These are phyloP conservation scores for Cydia strobilella DNA, from an alignment of 1,140 invertebrate genomes.

Conservation along the genomic window DNA sequence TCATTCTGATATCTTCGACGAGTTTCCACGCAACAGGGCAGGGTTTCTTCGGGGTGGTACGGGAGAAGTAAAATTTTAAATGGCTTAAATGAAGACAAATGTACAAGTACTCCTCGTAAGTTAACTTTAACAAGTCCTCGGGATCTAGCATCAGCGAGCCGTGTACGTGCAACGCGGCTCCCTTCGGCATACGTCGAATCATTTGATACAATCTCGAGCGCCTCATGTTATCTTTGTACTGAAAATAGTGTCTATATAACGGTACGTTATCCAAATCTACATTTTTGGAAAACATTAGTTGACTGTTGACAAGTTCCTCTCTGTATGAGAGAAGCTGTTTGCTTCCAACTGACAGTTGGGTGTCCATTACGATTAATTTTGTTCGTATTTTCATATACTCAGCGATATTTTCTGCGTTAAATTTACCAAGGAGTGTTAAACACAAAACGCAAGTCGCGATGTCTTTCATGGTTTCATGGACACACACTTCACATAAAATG, in stretches of 20 bases:
- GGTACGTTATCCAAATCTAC: constrained; percentile 83
- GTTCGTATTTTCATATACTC: constrained; percentile 47
- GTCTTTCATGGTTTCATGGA: background rate
- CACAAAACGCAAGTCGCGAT: background rate
- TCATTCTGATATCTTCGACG: constrained; percentile 79
- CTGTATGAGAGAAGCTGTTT: constrained; percentile 74
- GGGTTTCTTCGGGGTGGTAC: constrained; percentile 53
- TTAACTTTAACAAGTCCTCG: constrained; percentile 85
- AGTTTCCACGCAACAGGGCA: constrained; percentile 81
- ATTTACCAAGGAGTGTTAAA: background rate
- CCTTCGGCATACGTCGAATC: constrained; percentile 86
- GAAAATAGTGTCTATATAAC: constrained; percentile 85
- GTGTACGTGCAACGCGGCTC: constrained; percentile 86
- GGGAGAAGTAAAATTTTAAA: constrained; percentile 66
- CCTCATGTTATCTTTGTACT: constrained; percentile 82
- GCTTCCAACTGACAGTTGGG: constrained; percentile 65
- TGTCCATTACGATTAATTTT: constrained; percentile 58
- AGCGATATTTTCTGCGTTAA: background rate
- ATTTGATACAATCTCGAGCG: constrained; percentile 85
- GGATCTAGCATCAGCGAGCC: constrained; percentile 83
- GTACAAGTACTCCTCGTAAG: constrained; percentile 86
- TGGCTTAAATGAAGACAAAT: constrained; percentile 79
- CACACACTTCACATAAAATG: too few relatives aligned
- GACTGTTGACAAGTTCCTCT: constrained; percentile 83
- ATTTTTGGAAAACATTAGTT: constrained; percentile 84